phyloP scores from a whole-genome alignment of 2,888 invertebrate species.

The Sinhomidia bicolor region DNA sequence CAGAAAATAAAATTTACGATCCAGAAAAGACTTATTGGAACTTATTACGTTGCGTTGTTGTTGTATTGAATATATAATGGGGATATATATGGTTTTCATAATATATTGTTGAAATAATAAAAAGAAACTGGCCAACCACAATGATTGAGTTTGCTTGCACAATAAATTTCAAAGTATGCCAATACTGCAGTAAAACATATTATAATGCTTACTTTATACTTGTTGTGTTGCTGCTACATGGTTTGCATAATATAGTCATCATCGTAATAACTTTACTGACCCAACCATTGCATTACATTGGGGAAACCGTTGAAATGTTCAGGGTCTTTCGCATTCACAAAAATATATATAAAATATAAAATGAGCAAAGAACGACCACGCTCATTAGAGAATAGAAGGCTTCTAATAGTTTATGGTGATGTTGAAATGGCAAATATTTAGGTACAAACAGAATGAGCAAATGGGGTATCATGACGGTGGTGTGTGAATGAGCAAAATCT shows the following conservation, averaged over 20 bases:
- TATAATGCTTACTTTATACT: not conserved
- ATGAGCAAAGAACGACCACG: not conserved
- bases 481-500: constrained; percentile 39
- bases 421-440: constrained; percentile 10
- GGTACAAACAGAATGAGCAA: not conserved
- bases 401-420: constrained; percentile 21
- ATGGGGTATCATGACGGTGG: constrained; percentile 4
- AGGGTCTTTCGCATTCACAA: constrained; percentile 45
- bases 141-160: constrained; percentile 23
- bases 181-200: not conserved
- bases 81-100: not conserved
- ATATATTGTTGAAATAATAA: not conserved
- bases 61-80: not conserved
- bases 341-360: not conserved
- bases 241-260: constrained; percentile 27
- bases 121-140: constrained; percentile 5
- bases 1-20: constrained; percentile 1
- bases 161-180: not conserved
- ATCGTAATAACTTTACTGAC: constrained; percentile 19
- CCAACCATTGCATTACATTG: constrained; percentile 13
- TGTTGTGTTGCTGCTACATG: no score
- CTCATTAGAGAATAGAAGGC: constrained; percentile 26
- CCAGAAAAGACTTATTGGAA: not conserved
- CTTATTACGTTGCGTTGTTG: constrained; percentile 14
- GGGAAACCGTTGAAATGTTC: constrained; percentile 50